Evolutionary conservation across 53 echinoderm and acorn worm genomes (phyloP), one percentile per base, ranked within the genome.

Genomic region (Paracentrotus lividus): DNA sequence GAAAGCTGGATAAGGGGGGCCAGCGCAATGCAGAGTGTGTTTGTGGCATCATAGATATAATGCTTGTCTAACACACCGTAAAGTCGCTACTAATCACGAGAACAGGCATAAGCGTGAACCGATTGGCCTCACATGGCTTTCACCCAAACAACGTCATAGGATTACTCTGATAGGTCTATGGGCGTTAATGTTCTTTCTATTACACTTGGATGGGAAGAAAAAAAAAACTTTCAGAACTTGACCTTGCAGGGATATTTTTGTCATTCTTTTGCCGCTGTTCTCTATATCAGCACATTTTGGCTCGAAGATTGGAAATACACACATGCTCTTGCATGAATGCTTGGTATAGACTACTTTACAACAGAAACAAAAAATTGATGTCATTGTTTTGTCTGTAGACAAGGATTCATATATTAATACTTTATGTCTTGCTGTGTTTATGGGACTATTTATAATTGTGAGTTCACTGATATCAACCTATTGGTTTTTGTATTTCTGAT

Each of bases 161-260:
- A 89, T 89, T 89, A 89, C 43, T 60, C 57, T 89, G 64, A 89
- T 89, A 56, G 89, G 64, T 20, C 55, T 44, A 59, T 64, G 3
- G 56, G 61, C 43, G 26, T 89, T 89, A 64, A 26, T 64, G 64
- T 64, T 31, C 0, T 60, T 60, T 24, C 59, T 33, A 86, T 56
- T 33, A 88, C 26, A 13, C 43, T 64, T 59, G 59, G 64, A 55
- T 56, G 24, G 33, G 57, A 57, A 57, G 89, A 29, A 64, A 64
- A 64, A 52, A 52, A 60, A 40, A 61, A 61, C 59, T 40, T 65
- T 60, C 23, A 16, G 36, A 40, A 61, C 59, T 89, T 89, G 89
- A 89, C 89, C 89, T 89, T 89, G 89, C 64, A 61, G 89, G 44
- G 59, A 64, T 89, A 89, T 65, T 61, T 61, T 89, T 61, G 89